Evolutionary conservation across 2,888 invertebrate species (phyloP).

Genomic region (Caenorhabditis sp.): DNA sequence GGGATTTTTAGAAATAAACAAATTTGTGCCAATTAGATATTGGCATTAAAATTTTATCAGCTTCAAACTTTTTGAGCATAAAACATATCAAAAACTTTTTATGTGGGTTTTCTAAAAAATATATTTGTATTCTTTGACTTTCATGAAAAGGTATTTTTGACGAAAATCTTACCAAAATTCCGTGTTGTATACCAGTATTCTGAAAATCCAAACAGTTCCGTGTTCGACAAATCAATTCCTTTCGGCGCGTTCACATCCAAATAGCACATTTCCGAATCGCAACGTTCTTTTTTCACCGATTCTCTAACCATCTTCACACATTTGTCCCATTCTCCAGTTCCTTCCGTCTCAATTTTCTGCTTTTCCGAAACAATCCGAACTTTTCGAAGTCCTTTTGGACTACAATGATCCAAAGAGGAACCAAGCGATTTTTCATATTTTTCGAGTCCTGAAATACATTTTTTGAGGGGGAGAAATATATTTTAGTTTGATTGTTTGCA

Average conservation of each 20-base stretch:
- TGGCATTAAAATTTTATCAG: too few relatives aligned
- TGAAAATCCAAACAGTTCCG: conserved; percentile 66
- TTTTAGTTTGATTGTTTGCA: too few relatives aligned
- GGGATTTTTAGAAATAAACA: too few relatives aligned
- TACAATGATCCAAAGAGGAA: not conserved
- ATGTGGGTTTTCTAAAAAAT: too few relatives aligned
- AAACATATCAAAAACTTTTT: too few relatives aligned
- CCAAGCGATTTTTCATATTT: conserved; percentile 37
- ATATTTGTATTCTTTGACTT: not conserved
- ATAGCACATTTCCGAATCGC: conserved; percentile 51
- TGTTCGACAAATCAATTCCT: conserved; percentile 46
- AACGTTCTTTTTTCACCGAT: conserved; percentile 11
- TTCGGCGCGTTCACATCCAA: conserved; percentile 63
- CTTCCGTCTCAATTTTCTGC: conserved; percentile 43
- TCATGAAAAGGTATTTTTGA: not conserved
- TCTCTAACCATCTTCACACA: conserved; percentile 47
- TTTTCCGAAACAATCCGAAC: conserved; percentile 4
- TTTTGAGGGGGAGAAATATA: too few relatives aligned
- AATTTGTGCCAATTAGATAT: too few relatives aligned
- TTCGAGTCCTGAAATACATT: conserved; percentile 22
- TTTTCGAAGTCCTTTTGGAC: not conserved
- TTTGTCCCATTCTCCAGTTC: conserved; percentile 62
- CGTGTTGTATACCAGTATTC: conserved; percentile 56
- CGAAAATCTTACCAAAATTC: conserved; percentile 32
- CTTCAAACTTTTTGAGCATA: too few relatives aligned